Evolutionary conservation across 1,140 invertebrate species (phyloP), one percentile per base, ranked within the genome.

Genomic region (Chironomus tepperi): DNA sequence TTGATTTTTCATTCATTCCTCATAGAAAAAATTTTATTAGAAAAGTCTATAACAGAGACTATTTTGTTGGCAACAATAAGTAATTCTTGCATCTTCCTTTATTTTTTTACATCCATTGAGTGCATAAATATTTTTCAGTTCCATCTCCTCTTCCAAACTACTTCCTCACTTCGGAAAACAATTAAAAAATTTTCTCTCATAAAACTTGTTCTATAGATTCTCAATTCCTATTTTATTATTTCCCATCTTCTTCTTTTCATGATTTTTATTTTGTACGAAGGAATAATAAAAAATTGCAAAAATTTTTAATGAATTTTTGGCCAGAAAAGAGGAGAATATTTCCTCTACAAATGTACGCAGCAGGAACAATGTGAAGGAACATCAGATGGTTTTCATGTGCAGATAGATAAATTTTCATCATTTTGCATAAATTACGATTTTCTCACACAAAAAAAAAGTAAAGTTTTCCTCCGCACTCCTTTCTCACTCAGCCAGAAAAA

Each of bases 381-480:
- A 70, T 70, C 65, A 70, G 65, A 70, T 70, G 65, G 65, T 70
- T 70, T 70, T 70, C 65, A 70, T 70, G 65, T 70, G 65, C 65
- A 70, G 65, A 70, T 70, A 70, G 65, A 70, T 70, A 70, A 70
- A 70, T 70, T 70, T 70, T 70, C 65, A 70, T 70, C 65, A 70
- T 70, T 70, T 70, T 70, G 65, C 65, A 70, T 70, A 70, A 70
- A 70, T 70, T 70, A 70, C 65, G 65, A 70, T 70, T 70, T 70
- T 70, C 19, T 70, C 65, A 10, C 16, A 19, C 65, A 18, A 34
- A 34, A 34, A 34, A 34, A 34, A 34, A 34, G 24, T 34, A 19
- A 70, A 70, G 15, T 70, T 70, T 18, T 21, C 18, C 18, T 70
- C 16, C 18, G 3, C 12, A 57, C 47, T 57, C 12, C 15, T 10